A percentile compares a stretch with the other conserved stretches of the same genome.
Evolutionary conservation across 2,113 vertebrate genomes (phyloP).

Genomic region (Thomomys bottae): DNA sequence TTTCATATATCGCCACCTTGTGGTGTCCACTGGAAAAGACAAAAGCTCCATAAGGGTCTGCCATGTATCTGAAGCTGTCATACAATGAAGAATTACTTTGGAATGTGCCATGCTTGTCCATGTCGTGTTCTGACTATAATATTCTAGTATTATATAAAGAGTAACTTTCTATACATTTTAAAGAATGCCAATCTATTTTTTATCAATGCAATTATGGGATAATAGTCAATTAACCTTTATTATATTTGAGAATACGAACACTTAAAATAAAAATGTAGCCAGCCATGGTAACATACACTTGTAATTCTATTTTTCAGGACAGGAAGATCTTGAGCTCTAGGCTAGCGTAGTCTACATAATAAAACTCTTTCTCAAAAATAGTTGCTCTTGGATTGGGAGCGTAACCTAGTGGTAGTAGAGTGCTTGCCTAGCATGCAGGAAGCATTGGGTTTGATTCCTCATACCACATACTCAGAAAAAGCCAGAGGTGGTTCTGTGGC

Average conservation of each 20-base stretch:
- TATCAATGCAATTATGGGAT: not conserved
- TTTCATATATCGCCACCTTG: not conserved
- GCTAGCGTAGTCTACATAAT: not conserved
- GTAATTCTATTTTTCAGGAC: not conserved
- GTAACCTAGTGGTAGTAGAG: no score
- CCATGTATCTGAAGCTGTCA: not conserved
- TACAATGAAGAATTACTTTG: not conserved
- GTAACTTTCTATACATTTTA: constrained; percentile 19
- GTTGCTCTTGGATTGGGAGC: no score
- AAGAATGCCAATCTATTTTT: constrained; percentile 10
- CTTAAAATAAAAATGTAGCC: constrained; percentile 6
- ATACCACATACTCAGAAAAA: no score
- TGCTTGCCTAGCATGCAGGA: no score
- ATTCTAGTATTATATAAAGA: constrained; percentile 25
- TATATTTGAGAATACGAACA: not conserved
- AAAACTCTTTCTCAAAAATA: not conserved
- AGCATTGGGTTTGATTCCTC: no score
- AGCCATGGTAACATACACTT: not conserved
- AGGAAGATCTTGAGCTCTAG: not conserved
- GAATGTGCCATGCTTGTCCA: not conserved
- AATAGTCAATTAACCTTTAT: not conserved
- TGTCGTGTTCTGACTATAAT: constrained; percentile 16
- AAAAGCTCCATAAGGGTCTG: not conserved
- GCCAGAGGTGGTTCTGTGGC: no score
- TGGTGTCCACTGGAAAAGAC: constrained; percentile 3